Percentiles rank a stretch among this genome's conserved stretches.
phyloP scores from a whole-genome alignment of 2,113 vertebrate genomes.

The Ptyas mucosa region DNA sequence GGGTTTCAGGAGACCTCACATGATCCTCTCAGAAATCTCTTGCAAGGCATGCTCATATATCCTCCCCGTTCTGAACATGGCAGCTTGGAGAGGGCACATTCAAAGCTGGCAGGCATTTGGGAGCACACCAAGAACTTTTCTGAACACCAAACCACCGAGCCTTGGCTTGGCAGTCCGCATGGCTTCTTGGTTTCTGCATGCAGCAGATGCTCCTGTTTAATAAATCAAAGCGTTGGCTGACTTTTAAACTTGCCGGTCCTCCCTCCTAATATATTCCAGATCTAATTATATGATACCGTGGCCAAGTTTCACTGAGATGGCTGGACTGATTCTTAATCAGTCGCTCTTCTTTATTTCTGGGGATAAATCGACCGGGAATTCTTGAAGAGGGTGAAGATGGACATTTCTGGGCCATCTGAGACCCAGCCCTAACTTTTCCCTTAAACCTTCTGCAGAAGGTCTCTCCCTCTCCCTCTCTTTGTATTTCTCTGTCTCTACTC shows the following conservation, averaged over 20 bases:
- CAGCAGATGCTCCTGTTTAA: background rate
- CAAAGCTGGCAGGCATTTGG: background rate
- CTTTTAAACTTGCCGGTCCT: background rate
- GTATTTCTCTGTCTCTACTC: too few species aligned
- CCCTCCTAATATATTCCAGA: background rate
- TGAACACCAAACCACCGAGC: background rate
- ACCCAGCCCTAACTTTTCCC: background rate
- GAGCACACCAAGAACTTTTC: conserved; percentile 31
- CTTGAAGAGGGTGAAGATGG: background rate
- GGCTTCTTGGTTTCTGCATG: background rate
- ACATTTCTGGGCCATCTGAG: background rate
- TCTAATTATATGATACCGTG: background rate
- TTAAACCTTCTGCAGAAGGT: background rate
- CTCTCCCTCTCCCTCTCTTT: too few species aligned
- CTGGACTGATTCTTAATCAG: background rate
- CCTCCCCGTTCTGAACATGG: background rate
- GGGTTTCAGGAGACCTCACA: background rate
- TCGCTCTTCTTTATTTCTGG: background rate
- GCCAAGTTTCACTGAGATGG: background rate
- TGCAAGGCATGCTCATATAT: background rate
- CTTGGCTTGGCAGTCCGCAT: too few species aligned
- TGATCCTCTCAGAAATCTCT: conserved; percentile 6
- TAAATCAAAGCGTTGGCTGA: background rate
- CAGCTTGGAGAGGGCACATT: background rate
- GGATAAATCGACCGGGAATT: background rate